These are phyloP conservation scores for Campodea augens DNA, from an alignment of 1,140 invertebrate genomes.

Conservation along the genomic window DNA sequence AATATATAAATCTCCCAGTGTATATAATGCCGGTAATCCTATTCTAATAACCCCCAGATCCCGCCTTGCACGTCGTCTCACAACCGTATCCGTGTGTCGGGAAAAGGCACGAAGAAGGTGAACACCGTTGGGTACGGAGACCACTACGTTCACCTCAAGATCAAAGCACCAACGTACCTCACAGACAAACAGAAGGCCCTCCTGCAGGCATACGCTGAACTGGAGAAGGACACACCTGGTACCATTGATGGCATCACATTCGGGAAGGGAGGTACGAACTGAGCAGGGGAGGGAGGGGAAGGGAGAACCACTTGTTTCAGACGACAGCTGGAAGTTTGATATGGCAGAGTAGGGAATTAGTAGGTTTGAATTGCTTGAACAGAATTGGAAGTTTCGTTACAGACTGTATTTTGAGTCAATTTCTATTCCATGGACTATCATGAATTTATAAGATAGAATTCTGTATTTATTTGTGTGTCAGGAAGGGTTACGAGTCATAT, in stretches of 20 bases:
- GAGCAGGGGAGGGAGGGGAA: background rate
- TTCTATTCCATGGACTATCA: too few relatives aligned
- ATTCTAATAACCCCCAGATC: too few relatives aligned
- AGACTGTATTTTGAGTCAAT: too few relatives aligned
- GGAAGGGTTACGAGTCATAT: too few relatives aligned
- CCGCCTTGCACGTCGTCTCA: conserved; percentile 83
- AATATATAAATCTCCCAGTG: too few relatives aligned
- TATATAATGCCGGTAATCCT: too few relatives aligned
- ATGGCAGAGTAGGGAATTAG: conserved; percentile 6
- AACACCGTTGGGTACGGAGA: conserved; percentile 82
- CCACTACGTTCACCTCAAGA: conserved; percentile 91
- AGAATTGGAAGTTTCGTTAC: too few relatives aligned
- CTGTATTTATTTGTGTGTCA: too few relatives aligned
- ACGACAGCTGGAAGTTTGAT: background rate
- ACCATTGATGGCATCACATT: conserved; percentile 63
- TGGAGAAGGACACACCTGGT: conserved; percentile 75
- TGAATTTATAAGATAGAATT: too few relatives aligned
- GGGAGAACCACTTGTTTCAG: background rate
- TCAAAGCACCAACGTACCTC: conserved; percentile 52
- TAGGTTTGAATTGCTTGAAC: too few relatives aligned
- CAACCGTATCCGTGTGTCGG: conserved; percentile 53
- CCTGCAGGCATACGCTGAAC: conserved; percentile 68
- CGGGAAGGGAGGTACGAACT: conserved; percentile 61
- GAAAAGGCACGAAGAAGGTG: conserved; percentile 85
- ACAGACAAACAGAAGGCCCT: conserved; percentile 65